A percentile compares a stretch with the other conserved stretches of the same genome.
Evolutionary conservation across 2,797 vertebrate genomes (phyloP).

Genomic region (Balearica regulorum): DNA sequence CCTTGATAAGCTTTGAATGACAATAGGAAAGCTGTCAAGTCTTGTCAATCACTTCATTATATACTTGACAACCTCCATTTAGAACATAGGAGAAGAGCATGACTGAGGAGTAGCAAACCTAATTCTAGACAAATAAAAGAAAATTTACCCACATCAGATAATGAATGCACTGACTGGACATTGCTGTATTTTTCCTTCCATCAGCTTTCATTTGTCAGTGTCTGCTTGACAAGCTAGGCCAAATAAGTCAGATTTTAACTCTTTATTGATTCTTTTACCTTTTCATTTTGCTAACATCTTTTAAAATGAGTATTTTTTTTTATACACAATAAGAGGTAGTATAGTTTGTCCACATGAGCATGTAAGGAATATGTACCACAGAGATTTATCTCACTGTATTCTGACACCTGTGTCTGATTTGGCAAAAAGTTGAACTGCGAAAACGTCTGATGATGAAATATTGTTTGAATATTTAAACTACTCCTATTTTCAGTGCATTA

Average conservation of each 20-base stretch:
- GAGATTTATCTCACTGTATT: background rate
- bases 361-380: background rate
- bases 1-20: constrained; percentile 53
- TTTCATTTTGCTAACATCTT: constrained; percentile 8
- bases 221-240: constrained; percentile 27
- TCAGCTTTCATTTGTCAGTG: constrained; percentile 62
- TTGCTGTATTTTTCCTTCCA: constrained; percentile 53
- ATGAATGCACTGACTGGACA: constrained; percentile 18
- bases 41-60: constrained; percentile 63
- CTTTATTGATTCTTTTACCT: constrained; percentile 31
- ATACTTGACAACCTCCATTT: constrained; percentile 41
- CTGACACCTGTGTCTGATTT: background rate
- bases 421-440: background rate
- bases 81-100: constrained; percentile 34
- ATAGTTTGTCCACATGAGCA: background rate
- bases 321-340: background rate
- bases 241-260: constrained; percentile 35
- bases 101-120: constrained; percentile 41
- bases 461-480: background rate
- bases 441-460: background rate
- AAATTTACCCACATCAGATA: constrained; percentile 47
- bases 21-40: constrained; percentile 50
- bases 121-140: constrained; percentile 69
- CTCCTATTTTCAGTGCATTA: background rate
- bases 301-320: constrained; percentile 32